Evolutionary conservation across 2,113 vertebrate species (phyloP), one percentile per base, ranked within the genome.

Genomic region (Mormoops blainvillei): DNA sequence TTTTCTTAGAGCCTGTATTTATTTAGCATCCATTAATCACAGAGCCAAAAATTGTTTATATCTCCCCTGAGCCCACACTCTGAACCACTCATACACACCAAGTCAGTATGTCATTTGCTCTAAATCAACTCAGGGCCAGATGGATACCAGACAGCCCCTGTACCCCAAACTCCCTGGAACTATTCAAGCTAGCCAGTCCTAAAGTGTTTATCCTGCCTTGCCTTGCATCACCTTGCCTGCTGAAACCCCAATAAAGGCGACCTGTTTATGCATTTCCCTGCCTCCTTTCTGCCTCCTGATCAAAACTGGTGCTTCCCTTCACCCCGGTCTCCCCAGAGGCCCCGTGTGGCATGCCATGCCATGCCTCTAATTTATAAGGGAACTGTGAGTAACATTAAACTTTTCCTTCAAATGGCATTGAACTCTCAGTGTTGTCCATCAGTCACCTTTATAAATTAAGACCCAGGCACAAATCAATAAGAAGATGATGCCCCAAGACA

Each of bases 1-100:
- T 88, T 97, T 95, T 89, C 71, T 86, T 77, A 56, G 80, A 82
- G 76, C 86, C 56, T 76, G 2, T 48, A 80, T 54, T 70, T 70
- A 85, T 77, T 83, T 68, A 11, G 36, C 26, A 70, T 48, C 58
- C 45, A 87, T 28, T 73, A 87, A 73, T 76, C 80, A 93, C 4
- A 85, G 19, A 36, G 26, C 48, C 77, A 85, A 94, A 58, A 70
- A 54, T 31, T 86, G 24, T 81, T 93, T 76, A 24, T 12, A 38
- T 68, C 16, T 67, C 28, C 38, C 48, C 48, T 65, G 33, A 76
- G 36, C 45, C 52, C 45, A 41, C 7, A 68, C 20, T 74, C 65
- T 61, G 68, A 54, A 56, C 74, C 31, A 81, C 24, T 84, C 50
- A 38, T 12, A 82, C 18, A 80, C 11, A 86, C 24, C 52, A 83